A percentile compares a stretch with the other conserved stretches of the same genome.
phyloP scores from a whole-genome alignment of 1,140 invertebrate species.

The Ridgeia piscesae region DNA sequence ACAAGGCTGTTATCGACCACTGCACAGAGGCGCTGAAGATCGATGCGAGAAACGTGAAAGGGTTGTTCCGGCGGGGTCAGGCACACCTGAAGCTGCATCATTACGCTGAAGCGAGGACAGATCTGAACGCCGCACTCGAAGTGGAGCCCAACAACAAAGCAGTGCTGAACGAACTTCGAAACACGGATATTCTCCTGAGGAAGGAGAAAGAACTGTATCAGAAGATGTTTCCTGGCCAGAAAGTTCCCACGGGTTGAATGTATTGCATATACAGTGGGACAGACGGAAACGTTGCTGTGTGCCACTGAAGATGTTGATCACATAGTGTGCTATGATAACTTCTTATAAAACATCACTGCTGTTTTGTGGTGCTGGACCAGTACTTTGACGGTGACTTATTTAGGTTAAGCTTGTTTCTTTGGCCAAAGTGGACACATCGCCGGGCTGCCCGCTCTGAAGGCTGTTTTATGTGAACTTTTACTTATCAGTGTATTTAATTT shows the following conservation, averaged over 20 bases:
- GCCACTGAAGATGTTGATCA: neutral
- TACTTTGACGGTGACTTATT: no score
- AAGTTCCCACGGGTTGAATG: neutral
- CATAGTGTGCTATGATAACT: neutral
- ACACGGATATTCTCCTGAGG: constrained; percentile 16
- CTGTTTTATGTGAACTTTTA: neutral
- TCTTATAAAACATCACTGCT: neutral
- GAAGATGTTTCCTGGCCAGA: constrained; percentile 26
- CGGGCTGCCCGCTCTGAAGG: neutral
- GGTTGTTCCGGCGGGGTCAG: constrained; percentile 42
- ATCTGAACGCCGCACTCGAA: constrained; percentile 36
- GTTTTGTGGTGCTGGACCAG: neutral
- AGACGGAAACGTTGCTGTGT: neutral
- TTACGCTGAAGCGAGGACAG: constrained; percentile 37
- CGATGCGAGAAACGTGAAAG: constrained; percentile 68
- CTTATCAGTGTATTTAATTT: neutral
- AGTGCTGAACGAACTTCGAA: constrained; percentile 28
- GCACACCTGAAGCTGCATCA: constrained; percentile 39
- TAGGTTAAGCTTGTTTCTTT: neutral
- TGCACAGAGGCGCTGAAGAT: constrained; percentile 64
- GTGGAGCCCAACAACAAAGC: constrained; percentile 42
- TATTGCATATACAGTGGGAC: neutral
- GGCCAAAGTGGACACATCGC: neutral
- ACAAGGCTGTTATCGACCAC: constrained; percentile 64
- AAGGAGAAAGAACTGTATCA: constrained; percentile 31